phyloP scores from a whole-genome alignment of 2,797 vertebrate species.

The Caiman crocodilus region DNA sequence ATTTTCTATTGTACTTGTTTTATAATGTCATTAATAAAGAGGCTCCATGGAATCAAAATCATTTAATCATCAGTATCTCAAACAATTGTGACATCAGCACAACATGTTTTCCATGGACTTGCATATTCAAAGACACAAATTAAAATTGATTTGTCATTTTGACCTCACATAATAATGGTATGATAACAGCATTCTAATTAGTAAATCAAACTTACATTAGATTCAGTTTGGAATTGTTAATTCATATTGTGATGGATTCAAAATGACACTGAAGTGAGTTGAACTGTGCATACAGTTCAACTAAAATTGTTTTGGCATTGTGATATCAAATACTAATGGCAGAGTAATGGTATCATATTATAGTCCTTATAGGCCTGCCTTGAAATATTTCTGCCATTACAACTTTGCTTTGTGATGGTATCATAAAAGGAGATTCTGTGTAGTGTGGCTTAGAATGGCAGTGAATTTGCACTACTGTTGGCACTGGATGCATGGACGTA shows the following conservation, averaged over 20 bases:
- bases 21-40: conserved; percentile 40
- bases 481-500: not conserved
- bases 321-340: conserved; percentile 1
- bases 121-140: conserved; percentile 55
- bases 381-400: conserved; percentile 6
- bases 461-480: no score
- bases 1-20: conserved; percentile 37
- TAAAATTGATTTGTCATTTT: conserved; percentile 70
- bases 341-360: conserved; percentile 7
- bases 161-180: conserved; percentile 66
- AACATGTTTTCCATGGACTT: not conserved
- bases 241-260: conserved; percentile 46
- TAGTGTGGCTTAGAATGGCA: not conserved
- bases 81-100: conserved; percentile 40
- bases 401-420: conserved; percentile 7
- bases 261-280: not conserved
- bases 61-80: conserved; percentile 27
- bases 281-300: not conserved
- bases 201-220: conserved; percentile 64
- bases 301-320: conserved; percentile 49
- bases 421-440: not conserved
- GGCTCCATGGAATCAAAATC: not conserved
- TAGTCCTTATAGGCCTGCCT: conserved; percentile 5
- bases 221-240: conserved; percentile 66
- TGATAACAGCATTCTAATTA: conserved; percentile 71